These are phyloP conservation scores for Sibirionetta formosa DNA, from an alignment of 2,797 vertebrate genomes.

Conservation along the genomic window DNA sequence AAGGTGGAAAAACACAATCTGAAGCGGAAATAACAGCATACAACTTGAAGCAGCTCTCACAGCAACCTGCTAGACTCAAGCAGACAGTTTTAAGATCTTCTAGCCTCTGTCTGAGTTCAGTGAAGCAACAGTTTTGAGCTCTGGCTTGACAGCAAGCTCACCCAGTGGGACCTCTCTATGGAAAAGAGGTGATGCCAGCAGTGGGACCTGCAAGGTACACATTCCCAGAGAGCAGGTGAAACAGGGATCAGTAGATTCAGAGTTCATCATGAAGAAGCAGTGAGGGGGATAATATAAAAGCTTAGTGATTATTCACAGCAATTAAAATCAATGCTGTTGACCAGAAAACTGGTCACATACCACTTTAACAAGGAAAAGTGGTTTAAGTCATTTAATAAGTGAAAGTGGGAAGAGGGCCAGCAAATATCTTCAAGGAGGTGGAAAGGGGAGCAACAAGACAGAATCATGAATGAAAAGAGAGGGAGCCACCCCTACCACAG, in stretches of 20 bases:
- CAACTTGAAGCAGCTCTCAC: neutral
- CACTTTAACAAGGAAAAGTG: neutral
- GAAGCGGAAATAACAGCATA: neutral
- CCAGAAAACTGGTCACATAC: neutral
- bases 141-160: neutral
- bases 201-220: neutral
- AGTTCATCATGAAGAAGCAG: neutral
- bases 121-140: neutral
- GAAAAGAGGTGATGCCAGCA: neutral
- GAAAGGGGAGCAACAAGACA: neutral
- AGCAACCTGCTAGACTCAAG: neutral
- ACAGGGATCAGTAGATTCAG: neutral
- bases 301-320: neutral
- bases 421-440: neutral
- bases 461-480: neutral
- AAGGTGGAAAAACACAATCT: neutral
- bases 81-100: neutral
- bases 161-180: neutral
- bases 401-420: neutral
- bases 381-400: neutral
- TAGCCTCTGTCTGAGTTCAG: neutral
- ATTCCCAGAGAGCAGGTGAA: neutral
- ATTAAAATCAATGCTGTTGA: conserved; percentile 2
- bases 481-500: neutral
- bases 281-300: neutral